Evolutionary conservation across 2,888 invertebrate species (phyloP).

Genomic region (Troides oblongomaculatus): DNA sequence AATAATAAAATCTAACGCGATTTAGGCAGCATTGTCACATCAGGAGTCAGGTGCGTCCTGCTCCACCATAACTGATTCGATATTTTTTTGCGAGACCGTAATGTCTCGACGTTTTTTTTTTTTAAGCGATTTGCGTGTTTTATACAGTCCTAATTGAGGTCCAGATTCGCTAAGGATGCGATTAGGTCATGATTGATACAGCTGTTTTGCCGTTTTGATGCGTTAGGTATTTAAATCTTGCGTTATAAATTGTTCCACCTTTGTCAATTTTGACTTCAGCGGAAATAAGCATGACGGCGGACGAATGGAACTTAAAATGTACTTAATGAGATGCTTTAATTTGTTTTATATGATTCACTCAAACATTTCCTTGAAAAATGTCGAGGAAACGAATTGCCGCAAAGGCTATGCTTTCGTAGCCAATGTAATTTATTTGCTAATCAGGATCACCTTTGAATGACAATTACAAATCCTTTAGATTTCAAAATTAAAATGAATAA

Average conservation of each 20-base stretch:
- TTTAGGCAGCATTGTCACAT: conserved; percentile 30
- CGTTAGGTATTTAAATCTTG: conserved; percentile 45
- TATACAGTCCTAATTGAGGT: conserved; percentile 73
- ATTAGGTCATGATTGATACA: conserved; percentile 73
- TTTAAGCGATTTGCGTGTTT: conserved; percentile 61
- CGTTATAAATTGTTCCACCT: conserved; percentile 44
- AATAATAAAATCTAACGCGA: conserved; percentile 31
- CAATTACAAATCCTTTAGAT: no score
- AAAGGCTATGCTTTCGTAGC: no score
- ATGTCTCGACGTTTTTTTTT: conserved; percentile 59
- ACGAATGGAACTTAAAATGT: conserved; percentile 49
- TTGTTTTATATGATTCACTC: conserved; percentile 30
- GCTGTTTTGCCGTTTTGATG: conserved; percentile 45
- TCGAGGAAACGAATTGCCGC: not conserved
- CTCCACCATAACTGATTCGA: conserved; percentile 51
- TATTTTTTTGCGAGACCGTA: conserved; percentile 57
- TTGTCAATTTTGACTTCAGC: conserved; percentile 39
- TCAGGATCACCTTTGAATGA: not conserved
- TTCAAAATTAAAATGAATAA: no score
- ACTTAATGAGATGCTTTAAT: conserved; percentile 43
- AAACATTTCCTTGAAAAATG: conserved; percentile 34
- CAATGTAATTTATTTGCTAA: not conserved
- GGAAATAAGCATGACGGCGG: conserved; percentile 57
- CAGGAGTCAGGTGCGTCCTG: conserved; percentile 36
- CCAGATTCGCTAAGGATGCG: conserved; percentile 74